These are phyloP conservation scores for Crotalus viridis DNA, from an alignment of 2,113 vertebrate species.

Conservation along the genomic window DNA sequence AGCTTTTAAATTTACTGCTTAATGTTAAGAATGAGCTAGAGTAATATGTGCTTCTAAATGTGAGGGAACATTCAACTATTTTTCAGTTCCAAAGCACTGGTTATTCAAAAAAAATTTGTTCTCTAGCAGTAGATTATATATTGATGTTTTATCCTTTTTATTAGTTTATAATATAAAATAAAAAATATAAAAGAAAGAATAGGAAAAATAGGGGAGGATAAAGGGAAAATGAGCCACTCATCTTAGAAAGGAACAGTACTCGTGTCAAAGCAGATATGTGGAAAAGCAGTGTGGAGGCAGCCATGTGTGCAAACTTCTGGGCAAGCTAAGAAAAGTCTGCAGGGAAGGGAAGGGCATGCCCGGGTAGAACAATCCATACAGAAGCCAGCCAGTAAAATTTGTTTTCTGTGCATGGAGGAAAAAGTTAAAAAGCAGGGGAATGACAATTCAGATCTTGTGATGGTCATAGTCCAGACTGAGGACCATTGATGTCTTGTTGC, in stretches of 20 bases:
- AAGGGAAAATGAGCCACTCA: too few species aligned
- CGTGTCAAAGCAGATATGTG: neutral
- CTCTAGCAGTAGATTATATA: conserved; percentile 6
- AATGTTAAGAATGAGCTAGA: neutral
- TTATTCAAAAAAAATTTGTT: conserved; percentile 3
- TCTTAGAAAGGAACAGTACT: neutral
- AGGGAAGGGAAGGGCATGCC: neutral
- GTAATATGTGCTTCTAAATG: neutral
- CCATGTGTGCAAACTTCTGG: neutral
- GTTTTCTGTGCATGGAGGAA: neutral
- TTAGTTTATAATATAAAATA: too few species aligned
- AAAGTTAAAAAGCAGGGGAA: neutral
- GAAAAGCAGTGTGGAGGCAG: neutral
- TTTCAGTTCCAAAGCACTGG: neutral
- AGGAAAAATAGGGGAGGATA: too few species aligned
- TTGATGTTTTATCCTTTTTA: too few species aligned
- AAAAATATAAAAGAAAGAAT: too few species aligned
- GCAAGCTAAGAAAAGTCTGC: neutral
- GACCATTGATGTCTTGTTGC: neutral
- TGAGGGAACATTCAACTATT: conserved; percentile 1
- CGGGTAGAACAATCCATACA: neutral
- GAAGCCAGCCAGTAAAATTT: neutral
- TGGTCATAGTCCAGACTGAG: neutral
- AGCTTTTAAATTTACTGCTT: neutral
- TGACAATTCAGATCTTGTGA: neutral